Evolutionary conservation across 1,140 invertebrate genomes (phyloP).

Genomic region (Bombus confusus): DNA sequence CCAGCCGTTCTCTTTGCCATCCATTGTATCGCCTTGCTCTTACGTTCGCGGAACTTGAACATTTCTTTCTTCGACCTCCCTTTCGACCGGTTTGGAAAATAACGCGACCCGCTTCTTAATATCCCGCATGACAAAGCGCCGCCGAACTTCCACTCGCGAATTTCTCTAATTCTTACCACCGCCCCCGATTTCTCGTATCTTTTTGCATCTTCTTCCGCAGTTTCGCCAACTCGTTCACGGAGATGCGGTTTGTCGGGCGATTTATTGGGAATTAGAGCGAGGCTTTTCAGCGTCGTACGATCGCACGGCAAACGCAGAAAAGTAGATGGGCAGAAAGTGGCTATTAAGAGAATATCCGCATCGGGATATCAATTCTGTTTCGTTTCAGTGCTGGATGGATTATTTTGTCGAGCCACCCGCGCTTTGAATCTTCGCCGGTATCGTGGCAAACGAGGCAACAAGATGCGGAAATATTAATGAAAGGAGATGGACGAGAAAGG

Average conservation of each 20-base stretch:
- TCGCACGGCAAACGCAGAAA: neutral
- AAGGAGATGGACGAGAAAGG: no score
- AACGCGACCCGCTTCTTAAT: conserved; percentile 44
- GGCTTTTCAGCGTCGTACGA: neutral
- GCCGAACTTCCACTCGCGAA: conserved; percentile 44
- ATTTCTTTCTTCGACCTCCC: conserved; percentile 31
- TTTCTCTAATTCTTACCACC: conserved; percentile 55
- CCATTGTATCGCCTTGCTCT: conserved; percentile 2
- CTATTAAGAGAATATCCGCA: neutral
- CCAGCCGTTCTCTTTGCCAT: neutral
- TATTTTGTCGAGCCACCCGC: no score
- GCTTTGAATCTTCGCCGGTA: no score
- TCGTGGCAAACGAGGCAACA: no score
- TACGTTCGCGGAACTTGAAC: neutral
- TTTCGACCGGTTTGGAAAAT: conserved; percentile 58
- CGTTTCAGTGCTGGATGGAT: no score
- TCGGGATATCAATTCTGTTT: no score
- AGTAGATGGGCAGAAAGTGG: neutral
- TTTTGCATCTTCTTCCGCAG: neutral
- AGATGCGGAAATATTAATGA: neutral
- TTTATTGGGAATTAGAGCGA: conserved; percentile 39
- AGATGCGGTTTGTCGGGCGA: neutral
- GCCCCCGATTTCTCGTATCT: neutral
- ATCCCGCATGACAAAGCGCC: conserved; percentile 57
- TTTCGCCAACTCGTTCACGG: neutral